These are phyloP conservation scores for Phoenicopterus ruber DNA, from an alignment of 2,113 vertebrate genomes.

Conservation along the genomic window DNA sequence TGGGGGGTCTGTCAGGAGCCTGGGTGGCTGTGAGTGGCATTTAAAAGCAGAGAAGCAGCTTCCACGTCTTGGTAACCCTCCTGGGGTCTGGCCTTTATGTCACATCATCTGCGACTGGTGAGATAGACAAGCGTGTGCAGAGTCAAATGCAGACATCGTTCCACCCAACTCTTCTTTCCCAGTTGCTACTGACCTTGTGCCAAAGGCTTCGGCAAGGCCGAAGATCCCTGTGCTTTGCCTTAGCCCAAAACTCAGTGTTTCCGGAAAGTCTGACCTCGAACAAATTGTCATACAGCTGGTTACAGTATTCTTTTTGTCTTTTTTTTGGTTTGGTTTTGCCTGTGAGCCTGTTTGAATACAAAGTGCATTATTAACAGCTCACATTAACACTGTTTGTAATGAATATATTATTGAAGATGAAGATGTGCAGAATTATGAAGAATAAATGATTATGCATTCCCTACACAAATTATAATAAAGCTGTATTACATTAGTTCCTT, in stretches of 20 bases:
- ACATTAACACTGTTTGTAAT: not conserved
- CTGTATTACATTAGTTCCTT: not conserved
- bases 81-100: not conserved
- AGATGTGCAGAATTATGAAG: not conserved
- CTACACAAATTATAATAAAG: not conserved
- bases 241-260: not conserved
- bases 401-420: not conserved
- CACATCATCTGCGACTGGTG: not conserved
- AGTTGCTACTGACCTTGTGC: not conserved
- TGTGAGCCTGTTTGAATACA: not conserved
- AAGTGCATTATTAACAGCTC: not conserved
- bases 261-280: not conserved
- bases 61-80: not conserved
- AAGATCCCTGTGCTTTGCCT: not conserved
- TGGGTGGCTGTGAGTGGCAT: accelerated
- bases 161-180: not conserved
- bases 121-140: accelerated
- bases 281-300: not conserved
- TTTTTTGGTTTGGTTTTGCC: not conserved
- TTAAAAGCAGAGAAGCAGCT: not conserved
- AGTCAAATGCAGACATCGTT: not conserved
- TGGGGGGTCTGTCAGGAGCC: not conserved
- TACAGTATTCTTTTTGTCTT: not conserved
- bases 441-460: not conserved
- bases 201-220: not conserved